Base-by-base conservation (phyloP, 2,113 vertebrate genomes). In the Dipodomys merriami region DNA sequence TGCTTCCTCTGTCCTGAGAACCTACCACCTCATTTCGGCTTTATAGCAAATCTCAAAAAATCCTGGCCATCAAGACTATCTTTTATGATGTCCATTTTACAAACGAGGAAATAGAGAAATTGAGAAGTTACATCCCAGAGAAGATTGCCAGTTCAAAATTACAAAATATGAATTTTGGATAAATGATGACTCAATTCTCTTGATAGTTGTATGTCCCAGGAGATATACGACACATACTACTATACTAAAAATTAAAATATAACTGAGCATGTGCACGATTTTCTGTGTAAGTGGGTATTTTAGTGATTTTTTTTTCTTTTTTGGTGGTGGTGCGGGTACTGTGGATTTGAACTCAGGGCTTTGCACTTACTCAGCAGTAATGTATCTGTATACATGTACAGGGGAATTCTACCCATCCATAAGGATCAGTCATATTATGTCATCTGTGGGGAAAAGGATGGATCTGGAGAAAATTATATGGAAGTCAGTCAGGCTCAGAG, bases 111-210 rank as follows among this genome's bases (percentile, higher is more conserved):
- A 79, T 11, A 44, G n/a, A 49, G 27, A 3, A 25, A 16, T n/a
- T 1, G 53, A 15, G 35, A 86, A 46, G 20, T 60, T 44, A 69
- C 86, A 19, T 44, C 16, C 30, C 13, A 46, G 35, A 3, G 1
- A 44, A 7, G 25, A 2, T 35, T 82, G 2, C 22, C 25, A 71
- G 53, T 33, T 53, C 53, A 80, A 39, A 67, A 76, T 57, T 90
- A 77, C 2, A 86, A 80, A 84, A 74, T 88, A 10, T 94, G 44
- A 76, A 85, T 90, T 92, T 90, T 64, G 90, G 30, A 79, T 91
- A n/a, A 94, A 53, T 4, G 77, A 62, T 27, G 30, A 46, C 7
- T 30, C 23, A 78, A 72, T 7, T 15, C 49, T 79, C 83, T 81
- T 15, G 49, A 46, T 27, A 12, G 57, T 77, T 72, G 20, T 81